Evolutionary conservation across 2,113 vertebrate genomes (phyloP).

Genomic region (Eretmochelys imbricata): DNA sequence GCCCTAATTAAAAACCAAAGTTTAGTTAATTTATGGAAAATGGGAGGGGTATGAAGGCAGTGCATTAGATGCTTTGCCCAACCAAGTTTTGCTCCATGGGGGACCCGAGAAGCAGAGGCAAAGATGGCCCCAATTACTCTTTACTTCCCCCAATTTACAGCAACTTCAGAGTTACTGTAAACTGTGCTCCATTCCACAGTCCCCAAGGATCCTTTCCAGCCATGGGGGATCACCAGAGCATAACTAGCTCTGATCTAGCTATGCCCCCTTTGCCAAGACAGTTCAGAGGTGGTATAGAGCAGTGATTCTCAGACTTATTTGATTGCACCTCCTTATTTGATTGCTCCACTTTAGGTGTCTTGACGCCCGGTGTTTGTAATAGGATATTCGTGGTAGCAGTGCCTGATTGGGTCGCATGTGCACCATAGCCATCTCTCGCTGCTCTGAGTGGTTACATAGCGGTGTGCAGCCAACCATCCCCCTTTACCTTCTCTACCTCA

Average conservation of each 20-base stretch:
- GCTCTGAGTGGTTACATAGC: no score
- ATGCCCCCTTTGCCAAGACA: background rate
- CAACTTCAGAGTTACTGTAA: background rate
- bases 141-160: background rate
- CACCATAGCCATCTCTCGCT: no score
- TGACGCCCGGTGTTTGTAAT: no score
- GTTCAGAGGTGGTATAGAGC: background rate
- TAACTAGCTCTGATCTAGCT: background rate
- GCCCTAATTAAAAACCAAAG: background rate
- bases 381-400: no score
- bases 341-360: no score
- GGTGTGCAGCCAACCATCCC: no score
- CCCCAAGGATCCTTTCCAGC: background rate
- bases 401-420: no score
- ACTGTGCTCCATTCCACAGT: background rate
- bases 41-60: background rate
- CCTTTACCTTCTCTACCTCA: no score
- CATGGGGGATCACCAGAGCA: background rate
- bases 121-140: background rate
- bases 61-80: background rate
- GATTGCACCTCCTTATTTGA: no score
- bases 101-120: background rate
- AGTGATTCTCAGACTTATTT: no score
- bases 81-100: background rate
- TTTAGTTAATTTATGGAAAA: background rate